Conservation (phyloP, 2,797 vertebrate species). For the Acrocephalus scirpaceus region DNA sequence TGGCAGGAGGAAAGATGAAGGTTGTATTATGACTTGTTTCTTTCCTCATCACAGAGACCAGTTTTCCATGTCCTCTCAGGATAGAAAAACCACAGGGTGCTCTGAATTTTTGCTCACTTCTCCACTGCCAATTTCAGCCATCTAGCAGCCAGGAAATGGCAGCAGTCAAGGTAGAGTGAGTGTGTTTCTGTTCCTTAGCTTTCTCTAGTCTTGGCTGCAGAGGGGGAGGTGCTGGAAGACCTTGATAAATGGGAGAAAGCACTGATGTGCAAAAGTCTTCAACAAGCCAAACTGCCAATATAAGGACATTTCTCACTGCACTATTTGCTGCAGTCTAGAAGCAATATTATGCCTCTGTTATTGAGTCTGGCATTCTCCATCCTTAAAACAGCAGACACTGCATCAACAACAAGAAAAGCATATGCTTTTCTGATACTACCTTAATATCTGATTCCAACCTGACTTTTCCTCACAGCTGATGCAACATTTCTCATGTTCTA, state of each 20-base stretch:
- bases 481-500: background rate
- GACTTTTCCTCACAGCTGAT: background rate
- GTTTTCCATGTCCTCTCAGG: background rate
- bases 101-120: background rate
- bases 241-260: background rate
- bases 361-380: background rate
- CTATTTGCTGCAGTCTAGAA: background rate
- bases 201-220: background rate
- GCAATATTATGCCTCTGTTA: background rate
- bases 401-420: background rate
- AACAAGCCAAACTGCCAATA: background rate
- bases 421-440: background rate
- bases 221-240: background rate
- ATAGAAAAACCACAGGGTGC: background rate
- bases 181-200: background rate
- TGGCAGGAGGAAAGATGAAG: background rate
- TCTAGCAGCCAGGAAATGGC: background rate
- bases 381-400: background rate
- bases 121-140: background rate
- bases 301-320: background rate
- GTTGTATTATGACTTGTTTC: background rate
- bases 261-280: background rate
- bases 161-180: background rate
- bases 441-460: background rate
- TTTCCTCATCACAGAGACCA: background rate